phyloP scores from a whole-genome alignment of 2,113 vertebrate species.

The Polyodon spathula region DNA sequence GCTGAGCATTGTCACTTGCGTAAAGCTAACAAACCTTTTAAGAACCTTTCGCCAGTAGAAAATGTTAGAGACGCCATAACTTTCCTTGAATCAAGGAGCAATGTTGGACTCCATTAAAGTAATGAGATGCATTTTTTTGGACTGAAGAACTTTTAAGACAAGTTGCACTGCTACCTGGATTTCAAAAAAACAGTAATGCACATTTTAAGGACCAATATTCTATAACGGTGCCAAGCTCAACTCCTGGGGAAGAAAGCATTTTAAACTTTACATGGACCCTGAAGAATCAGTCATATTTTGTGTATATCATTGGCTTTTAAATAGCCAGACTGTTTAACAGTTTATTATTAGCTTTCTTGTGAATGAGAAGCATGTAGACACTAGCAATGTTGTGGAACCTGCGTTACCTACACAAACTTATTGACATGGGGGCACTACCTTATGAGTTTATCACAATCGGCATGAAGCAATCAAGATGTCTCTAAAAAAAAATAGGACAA shows the following conservation, averaged over 20 bases:
- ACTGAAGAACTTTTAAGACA: constrained; percentile 50
- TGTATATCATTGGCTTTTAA: constrained; percentile 13
- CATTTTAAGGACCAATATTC: constrained; percentile 53
- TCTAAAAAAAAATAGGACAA: too few relatives aligned
- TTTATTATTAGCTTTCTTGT: constrained; percentile 22
- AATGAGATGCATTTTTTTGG: constrained; percentile 49
- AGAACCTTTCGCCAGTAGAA: constrained; percentile 45
- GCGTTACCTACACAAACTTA: not conserved
- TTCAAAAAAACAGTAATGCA: constrained; percentile 54
- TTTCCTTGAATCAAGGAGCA: constrained; percentile 99
- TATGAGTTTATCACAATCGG: constrained; percentile 32
- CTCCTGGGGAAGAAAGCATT: constrained; percentile 33
- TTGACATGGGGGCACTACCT: constrained; percentile 35
- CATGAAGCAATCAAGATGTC: constrained; percentile 42
- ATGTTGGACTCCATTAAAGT: constrained; percentile 64
- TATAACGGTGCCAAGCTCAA: constrained; percentile 58
- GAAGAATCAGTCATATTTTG: constrained; percentile 16
- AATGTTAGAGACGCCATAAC: constrained; percentile 64
- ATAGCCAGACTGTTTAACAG: constrained; percentile 16
- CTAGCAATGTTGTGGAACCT: constrained; percentile 1
- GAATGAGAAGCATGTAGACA: constrained; percentile 26
- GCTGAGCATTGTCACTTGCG: constrained; percentile 71
- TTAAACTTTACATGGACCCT: constrained; percentile 16
- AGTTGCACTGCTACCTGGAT: constrained; percentile 63
- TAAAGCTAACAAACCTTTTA: constrained; percentile 22